These are phyloP conservation scores for Stercorarius parasiticus DNA, from an alignment of 2,113 vertebrate genomes.

Conservation along the genomic window DNA sequence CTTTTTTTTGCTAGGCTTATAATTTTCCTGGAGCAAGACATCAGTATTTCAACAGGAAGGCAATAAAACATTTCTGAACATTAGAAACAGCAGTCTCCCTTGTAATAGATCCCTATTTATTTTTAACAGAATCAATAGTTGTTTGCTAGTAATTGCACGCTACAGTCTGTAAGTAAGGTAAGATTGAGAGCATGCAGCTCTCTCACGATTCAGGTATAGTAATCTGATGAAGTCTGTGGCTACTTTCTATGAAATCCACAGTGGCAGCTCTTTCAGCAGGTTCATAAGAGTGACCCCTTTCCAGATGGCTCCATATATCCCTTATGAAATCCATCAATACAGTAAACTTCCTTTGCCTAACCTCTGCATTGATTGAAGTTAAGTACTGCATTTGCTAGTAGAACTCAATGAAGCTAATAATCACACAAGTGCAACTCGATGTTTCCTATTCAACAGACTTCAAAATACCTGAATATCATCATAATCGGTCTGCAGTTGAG, in stretches of 20 bases:
- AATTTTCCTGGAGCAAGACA: conserved; percentile 59
- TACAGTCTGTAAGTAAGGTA: conserved; percentile 68
- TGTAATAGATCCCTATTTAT: conserved; percentile 75
- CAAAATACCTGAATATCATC: conserved; percentile 67
- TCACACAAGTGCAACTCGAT: conserved; percentile 59
- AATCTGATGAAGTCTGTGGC: conserved; percentile 51
- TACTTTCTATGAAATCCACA: conserved; percentile 33
- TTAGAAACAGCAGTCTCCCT: conserved; percentile 49
- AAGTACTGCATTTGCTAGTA: conserved; percentile 68
- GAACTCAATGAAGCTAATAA: conserved; percentile 75
- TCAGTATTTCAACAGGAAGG: conserved; percentile 65
- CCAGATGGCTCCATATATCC: conserved; percentile 37
- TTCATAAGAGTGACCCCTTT: conserved; percentile 6
- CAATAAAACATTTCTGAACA: conserved; percentile 63
- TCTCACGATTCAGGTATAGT: conserved; percentile 9
- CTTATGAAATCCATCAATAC: conserved; percentile 58
- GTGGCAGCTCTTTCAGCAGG: conserved; percentile 29
- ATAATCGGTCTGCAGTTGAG: conserved; percentile 60
- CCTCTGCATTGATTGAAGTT: conserved; percentile 67
- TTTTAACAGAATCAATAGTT: conserved; percentile 79
- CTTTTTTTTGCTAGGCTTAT: neutral
- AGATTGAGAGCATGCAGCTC: conserved; percentile 47
- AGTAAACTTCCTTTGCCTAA: conserved; percentile 60
- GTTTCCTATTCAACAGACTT: conserved; percentile 60
- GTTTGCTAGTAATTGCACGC: conserved; percentile 72